A percentile compares a stretch with the other conserved stretches of the same genome.
phyloP scores from a whole-genome alignment of 2,888 invertebrate genomes.

The Pardosa pseudoannulata region DNA sequence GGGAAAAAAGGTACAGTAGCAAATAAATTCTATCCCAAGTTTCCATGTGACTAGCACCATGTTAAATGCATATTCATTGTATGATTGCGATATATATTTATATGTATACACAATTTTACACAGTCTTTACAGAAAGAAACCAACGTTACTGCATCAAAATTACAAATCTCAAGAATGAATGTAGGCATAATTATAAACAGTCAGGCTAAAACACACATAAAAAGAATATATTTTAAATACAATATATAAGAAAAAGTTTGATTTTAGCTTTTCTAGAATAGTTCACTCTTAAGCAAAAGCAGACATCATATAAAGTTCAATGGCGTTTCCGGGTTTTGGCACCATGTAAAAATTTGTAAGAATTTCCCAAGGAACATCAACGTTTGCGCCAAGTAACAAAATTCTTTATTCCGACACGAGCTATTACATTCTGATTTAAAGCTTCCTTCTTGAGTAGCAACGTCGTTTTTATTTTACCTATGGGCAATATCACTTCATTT shows the following conservation, averaged over 20 bases:
- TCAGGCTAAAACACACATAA: slow-evolving; percentile 61
- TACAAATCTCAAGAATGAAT: slow-evolving; percentile 50
- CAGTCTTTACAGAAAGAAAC: slow-evolving; percentile 63
- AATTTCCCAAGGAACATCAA: no score
- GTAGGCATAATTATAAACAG: slow-evolving; percentile 59
- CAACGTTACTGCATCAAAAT: slow-evolving; percentile 46
- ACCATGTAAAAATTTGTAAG: no score
- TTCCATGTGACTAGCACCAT: slow-evolving; percentile 64
- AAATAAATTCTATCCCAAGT: slow-evolving; percentile 47
- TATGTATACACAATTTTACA: slow-evolving; percentile 69
- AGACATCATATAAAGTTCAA: slow-evolving; percentile 58
- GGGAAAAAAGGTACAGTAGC: slow-evolving; percentile 46
- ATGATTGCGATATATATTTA: slow-evolving; percentile 66
- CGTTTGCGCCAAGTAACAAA: no score
- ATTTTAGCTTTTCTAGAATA: slow-evolving; percentile 65
- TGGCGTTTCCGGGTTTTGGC: no score
- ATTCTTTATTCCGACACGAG: no score
- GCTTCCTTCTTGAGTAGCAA: no score
- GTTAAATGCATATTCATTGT: slow-evolving; percentile 69
- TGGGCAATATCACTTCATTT: no score
- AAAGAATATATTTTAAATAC: slow-evolving; percentile 68
- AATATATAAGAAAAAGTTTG: slow-evolving; percentile 70
- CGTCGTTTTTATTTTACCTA: no score
- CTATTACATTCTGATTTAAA: no score
- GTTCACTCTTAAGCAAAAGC: slow-evolving; percentile 56